Conservation (phyloP, 2,113 vertebrate genomes). For the Heterotis niloticus region DNA sequence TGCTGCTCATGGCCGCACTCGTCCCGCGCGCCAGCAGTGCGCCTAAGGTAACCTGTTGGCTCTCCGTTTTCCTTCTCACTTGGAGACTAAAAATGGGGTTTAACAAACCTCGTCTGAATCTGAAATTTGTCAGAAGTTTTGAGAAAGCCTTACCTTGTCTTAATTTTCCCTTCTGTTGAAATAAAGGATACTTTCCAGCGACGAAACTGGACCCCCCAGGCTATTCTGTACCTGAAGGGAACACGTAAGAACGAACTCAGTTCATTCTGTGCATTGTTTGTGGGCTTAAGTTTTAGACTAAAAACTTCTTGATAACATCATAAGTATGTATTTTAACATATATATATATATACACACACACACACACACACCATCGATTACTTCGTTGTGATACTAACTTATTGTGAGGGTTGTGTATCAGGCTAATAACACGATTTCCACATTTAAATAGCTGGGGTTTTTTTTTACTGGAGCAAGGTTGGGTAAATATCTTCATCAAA, state of each 20-base stretch:
- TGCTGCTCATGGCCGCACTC: constrained; percentile 66
- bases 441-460: too few species aligned
- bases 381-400: too few species aligned
- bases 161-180: constrained; percentile 17
- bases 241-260: constrained; percentile 72
- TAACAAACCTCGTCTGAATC: not conserved
- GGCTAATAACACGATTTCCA: too few species aligned
- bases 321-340: not conserved
- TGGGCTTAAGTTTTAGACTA: not conserved
- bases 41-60: constrained; percentile 71
- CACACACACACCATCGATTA: too few species aligned
- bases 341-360: too few species aligned
- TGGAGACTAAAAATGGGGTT: not conserved
- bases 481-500: too few species aligned
- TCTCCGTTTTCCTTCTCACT: not conserved
- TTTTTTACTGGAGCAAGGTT: too few species aligned
- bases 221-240: constrained; percentile 93
- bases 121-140: not conserved
- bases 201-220: constrained; percentile 94
- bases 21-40: constrained; percentile 60
- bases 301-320: too few species aligned
- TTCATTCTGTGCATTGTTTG: not conserved
- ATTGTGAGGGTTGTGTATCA: too few species aligned
- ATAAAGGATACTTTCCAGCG: constrained; percentile 73
- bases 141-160: not conserved